A percentile compares a stretch with the other conserved stretches of the same genome.
Conservation (phyloP, 2,113 vertebrate species). For the Cyanistes caeruleus region DNA sequence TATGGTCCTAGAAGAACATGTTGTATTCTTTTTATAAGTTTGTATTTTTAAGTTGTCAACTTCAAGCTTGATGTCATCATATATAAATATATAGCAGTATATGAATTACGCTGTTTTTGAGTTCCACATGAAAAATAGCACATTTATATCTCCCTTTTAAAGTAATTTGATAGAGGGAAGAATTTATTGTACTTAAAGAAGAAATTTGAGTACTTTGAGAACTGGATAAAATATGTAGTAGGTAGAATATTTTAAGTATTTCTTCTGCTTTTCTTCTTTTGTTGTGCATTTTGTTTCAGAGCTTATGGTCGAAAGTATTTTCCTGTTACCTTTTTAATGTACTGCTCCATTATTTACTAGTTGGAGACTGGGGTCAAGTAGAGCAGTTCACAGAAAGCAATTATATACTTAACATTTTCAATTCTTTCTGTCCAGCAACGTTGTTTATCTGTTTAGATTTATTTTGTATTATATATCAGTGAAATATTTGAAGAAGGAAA, state of each 20-base stretch:
- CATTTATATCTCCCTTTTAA: background rate
- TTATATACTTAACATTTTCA: background rate
- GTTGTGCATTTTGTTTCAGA: background rate
- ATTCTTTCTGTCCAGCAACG: background rate
- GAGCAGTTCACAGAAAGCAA: background rate
- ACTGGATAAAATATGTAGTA: background rate
- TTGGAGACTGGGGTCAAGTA: background rate
- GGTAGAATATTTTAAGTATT: background rate
- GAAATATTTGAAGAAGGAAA: background rate
- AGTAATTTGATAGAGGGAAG: background rate
- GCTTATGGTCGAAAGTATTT: background rate
- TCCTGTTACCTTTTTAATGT: background rate
- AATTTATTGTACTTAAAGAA: background rate
- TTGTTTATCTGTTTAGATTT: background rate
- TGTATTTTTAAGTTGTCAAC: background rate
- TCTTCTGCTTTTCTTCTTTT: background rate
- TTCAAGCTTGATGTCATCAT: background rate
- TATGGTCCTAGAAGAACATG: background rate
- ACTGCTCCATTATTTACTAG: background rate
- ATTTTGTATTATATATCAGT: background rate
- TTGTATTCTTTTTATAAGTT: background rate
- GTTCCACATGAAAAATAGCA: background rate
- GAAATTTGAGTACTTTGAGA: background rate
- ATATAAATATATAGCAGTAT: background rate
- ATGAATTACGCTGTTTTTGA: background rate